Percentiles rank a stretch among this genome's conserved stretches.
Evolutionary conservation across 2,797 vertebrate genomes (phyloP).

Genomic region (Acanthis flammea): DNA sequence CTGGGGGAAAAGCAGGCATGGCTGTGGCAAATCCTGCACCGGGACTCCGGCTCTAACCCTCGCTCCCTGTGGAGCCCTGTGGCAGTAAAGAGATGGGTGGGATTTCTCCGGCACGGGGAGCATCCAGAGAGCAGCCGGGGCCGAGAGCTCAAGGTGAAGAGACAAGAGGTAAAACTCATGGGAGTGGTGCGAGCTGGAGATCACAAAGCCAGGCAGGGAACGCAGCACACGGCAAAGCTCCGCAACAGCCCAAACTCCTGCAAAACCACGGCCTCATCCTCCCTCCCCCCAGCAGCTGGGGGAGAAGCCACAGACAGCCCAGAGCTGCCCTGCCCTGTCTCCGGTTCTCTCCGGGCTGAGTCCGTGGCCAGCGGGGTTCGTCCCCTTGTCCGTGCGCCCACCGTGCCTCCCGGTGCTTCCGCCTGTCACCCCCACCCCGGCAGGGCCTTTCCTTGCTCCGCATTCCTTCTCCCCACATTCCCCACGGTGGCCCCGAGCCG

Average conservation of each 20-base stretch:
- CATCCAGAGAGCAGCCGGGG: accelerated
- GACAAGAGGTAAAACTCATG: accelerated
- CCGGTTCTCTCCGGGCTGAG: background rate
- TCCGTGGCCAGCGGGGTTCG: accelerated
- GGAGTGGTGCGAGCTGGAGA: background rate
- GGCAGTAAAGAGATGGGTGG: background rate
- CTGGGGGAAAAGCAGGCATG: too few relatives aligned
- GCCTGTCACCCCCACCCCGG: too few relatives aligned
- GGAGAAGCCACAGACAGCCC: background rate
- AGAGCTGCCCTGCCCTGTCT: accelerated
- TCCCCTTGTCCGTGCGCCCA: background rate
- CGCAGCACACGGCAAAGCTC: background rate
- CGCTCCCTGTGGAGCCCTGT: background rate
- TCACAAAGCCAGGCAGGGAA: background rate
- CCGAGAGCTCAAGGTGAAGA: accelerated
- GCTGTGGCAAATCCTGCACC: background rate
- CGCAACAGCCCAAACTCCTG: background rate
- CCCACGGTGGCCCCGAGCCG: background rate
- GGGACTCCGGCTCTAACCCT: background rate
- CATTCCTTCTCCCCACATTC: background rate
- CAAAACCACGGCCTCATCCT: background rate
- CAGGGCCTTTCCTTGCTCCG: background rate
- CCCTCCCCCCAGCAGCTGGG: accelerated
- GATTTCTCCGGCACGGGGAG: accelerated
- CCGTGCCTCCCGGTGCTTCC: background rate